Percentiles rank a stretch among this genome's conserved stretches.
Evolutionary conservation across 2,888 invertebrate genomes (phyloP).

Genomic region (Acanthosepion esculentum): DNA sequence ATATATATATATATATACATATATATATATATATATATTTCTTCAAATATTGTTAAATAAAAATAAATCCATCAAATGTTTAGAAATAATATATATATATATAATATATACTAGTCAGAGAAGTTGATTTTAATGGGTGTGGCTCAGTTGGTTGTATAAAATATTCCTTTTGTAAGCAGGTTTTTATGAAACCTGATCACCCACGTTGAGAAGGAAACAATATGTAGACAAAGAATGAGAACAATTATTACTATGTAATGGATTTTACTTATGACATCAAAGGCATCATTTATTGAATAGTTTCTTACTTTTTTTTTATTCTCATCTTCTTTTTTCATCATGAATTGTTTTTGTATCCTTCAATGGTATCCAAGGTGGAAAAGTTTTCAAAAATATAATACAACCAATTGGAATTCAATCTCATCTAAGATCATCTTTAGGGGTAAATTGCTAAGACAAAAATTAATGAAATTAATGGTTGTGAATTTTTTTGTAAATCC

Average conservation of each 20-base stretch:
- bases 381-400: background rate
- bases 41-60: too few relatives aligned
- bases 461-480: too few relatives aligned
- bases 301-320: background rate
- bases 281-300: background rate
- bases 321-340: background rate
- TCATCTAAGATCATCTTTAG: background rate
- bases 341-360: background rate
- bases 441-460: too few relatives aligned
- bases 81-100: too few relatives aligned
- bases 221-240: too few relatives aligned
- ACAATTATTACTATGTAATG: background rate
- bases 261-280: background rate
- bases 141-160: background rate
- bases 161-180: background rate
- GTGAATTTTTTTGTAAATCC: too few relatives aligned
- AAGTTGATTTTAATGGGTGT: background rate
- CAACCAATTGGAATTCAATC: background rate
- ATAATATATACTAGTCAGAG: too few relatives aligned
- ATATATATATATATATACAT: too few relatives aligned
- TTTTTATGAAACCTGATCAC: too few relatives aligned
- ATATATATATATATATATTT: too few relatives aligned
- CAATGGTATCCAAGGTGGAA: background rate
- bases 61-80: too few relatives aligned
- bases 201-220: too few relatives aligned